Conservation (phyloP, 2,888 invertebrate genomes). For the Mimachlamys varia region DNA sequence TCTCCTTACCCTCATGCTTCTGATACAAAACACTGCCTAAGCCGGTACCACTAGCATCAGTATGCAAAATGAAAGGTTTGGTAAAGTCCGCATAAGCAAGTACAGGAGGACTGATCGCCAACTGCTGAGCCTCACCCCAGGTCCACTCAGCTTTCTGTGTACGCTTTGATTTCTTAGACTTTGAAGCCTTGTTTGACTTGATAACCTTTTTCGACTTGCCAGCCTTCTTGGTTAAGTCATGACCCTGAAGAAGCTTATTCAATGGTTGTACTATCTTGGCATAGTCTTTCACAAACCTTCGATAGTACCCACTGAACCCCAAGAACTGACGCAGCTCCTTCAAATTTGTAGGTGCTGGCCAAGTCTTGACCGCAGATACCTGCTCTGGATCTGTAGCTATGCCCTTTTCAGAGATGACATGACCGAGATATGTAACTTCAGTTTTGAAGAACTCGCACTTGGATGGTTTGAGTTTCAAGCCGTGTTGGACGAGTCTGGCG, state of each 20-base stretch:
- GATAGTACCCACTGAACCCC: constrained; percentile 49
- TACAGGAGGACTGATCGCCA: constrained; percentile 34
- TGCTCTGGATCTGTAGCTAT: no score
- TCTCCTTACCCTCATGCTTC: neutral
- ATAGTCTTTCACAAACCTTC: constrained; percentile 50
- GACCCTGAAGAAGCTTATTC: constrained; percentile 37
- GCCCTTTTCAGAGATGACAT: no score
- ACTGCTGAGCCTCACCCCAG: neutral
- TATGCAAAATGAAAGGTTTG: constrained; percentile 43
- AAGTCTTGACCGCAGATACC: no score
- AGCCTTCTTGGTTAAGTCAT: no score
- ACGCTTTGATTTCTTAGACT: no score
- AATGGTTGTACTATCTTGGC: constrained; percentile 48
- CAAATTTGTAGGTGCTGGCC: no score
- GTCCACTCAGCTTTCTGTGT: neutral
- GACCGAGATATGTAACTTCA: no score
- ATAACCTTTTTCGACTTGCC: neutral
- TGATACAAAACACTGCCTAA: no score
- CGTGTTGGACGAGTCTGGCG: no score
- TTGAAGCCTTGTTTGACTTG: neutral
- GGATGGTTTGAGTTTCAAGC: no score
- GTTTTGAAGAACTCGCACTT: no score
- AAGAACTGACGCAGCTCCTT: no score
- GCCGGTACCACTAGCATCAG: constrained; percentile 40
- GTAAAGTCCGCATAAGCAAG: constrained; percentile 44